phyloP scores from a whole-genome alignment of 2,113 vertebrate species.

The Lophura nycthemera region DNA sequence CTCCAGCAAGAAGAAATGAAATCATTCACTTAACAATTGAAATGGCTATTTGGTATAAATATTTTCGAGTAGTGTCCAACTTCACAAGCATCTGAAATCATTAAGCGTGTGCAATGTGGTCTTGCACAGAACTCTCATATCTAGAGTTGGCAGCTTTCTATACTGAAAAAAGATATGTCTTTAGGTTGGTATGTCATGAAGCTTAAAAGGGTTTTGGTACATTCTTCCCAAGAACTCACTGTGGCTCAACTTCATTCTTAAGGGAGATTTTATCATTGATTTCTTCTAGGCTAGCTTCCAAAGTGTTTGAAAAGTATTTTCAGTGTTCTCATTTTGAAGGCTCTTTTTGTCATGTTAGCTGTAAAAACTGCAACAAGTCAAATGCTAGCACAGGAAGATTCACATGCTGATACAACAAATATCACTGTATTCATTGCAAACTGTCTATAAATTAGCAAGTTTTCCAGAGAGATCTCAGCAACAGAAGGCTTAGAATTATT shows the following conservation, averaged over 20 bases:
- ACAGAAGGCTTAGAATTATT: not conserved
- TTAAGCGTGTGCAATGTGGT: not conserved
- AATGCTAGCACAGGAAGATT: not conserved
- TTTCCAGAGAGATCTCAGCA: not conserved
- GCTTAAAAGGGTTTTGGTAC: not conserved
- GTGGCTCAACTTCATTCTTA: not conserved
- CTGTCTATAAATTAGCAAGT: not conserved
- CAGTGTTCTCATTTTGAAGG: not conserved
- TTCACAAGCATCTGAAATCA: not conserved
- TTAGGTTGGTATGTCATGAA: not conserved
- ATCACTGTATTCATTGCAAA: not conserved
- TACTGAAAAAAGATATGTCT: not conserved
- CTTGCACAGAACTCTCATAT: not conserved
- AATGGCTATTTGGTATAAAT: not conserved
- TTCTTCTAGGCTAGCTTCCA: not conserved
- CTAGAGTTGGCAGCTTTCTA: not conserved
- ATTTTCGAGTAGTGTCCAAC: not conserved
- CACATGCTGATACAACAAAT: not conserved
- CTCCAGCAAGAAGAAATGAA: too few relatives aligned
- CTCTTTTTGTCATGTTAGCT: not conserved
- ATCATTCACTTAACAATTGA: not conserved
- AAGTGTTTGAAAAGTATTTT: not conserved
- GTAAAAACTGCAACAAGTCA: not conserved
- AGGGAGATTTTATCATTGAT: not conserved
- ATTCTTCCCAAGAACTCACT: not conserved